Base-by-base conservation (phyloP, 2,888 invertebrate species). In the Sturmia bella region DNA sequence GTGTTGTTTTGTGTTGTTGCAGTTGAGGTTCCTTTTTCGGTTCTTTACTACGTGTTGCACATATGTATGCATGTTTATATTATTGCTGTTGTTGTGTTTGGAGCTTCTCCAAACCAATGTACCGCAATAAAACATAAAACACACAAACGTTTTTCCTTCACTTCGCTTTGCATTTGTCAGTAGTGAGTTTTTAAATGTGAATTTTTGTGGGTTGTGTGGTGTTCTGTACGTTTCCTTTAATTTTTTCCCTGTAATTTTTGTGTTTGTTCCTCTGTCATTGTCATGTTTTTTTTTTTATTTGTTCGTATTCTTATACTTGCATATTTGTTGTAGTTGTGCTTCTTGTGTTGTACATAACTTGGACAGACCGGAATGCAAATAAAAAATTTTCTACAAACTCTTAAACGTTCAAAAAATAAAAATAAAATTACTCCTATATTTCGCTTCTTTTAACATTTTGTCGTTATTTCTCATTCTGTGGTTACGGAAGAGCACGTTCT, bases 31-130 rank as follows among this genome's bases (percentile, higher is more conserved):
- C 57, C 70, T 80, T 74, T 69, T 70, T 61, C 68, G 77, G 80
- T 68, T 61, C 48, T 83, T 73, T 78, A 80, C 83, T 83, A 83
- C 80, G 78, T 83, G 83, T 80, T 83, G 78, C 76, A 83, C 80
- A 83, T 78, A 82, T 78, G 78, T 82, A 82, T 78, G 70, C 66
- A 54, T 83, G 70, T 72, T 78, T 83, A 66, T 54, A 32, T 81
- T 75, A 24, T n/a, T 75, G 56, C n/a, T 45, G 69, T 50, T 73
- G 63, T 37, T 79, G 61, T 79, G 63, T 81, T 69, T 70, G 37
- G 45, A 74, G 61, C 77, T 77, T 73, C 63, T 48, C 52, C 54
- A 76, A 57, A 61, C 52, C n/a, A n/a, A n/a, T n/a, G n/a, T 48
- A 63, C 70, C 66, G 69, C 70, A 73, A 66, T 48, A 52, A 70